phyloP scores from a whole-genome alignment of 2,888 invertebrate genomes.

The Mayetiola destructor region DNA sequence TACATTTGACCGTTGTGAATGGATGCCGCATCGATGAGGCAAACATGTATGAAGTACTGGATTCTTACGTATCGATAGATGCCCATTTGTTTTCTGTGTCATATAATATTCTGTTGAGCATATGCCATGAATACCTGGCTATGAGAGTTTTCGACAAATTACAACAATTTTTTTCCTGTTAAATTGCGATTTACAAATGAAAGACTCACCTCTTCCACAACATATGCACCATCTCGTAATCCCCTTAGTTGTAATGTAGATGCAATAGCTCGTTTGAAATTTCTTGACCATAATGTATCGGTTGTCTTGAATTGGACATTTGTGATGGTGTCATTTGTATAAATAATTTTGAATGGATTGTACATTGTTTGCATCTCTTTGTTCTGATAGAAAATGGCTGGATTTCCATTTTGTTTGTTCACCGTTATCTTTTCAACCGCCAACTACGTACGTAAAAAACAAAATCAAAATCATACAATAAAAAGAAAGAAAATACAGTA shows the following conservation, averaged over 20 bases:
- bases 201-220: conserved; percentile 31
- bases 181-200: background rate
- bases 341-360: conserved; percentile 32
- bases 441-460: conserved; percentile 29
- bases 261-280: conserved; percentile 51
- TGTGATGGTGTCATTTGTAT: conserved; percentile 29
- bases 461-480: no score
- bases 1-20: conserved; percentile 33
- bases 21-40: conserved; percentile 32
- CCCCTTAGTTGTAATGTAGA: conserved; percentile 47
- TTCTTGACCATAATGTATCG: conserved; percentile 50
- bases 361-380: conserved; percentile 36
- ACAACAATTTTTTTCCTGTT: background rate
- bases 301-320: conserved; percentile 32
- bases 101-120: conserved; percentile 39
- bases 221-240: conserved; percentile 33
- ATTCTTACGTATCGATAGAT: conserved; percentile 32
- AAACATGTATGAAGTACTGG: conserved; percentile 32
- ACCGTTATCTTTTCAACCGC: conserved; percentile 33
- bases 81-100: conserved; percentile 30
- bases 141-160: conserved; percentile 18
- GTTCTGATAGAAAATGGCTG: conserved; percentile 30
- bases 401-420: conserved; percentile 31
- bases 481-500: background rate
- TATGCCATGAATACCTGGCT: conserved; percentile 44